Evolutionary conservation across 2,113 vertebrate genomes (phyloP), one percentile per base, ranked within the genome.

Genomic region (Sturnira hondurensis): DNA sequence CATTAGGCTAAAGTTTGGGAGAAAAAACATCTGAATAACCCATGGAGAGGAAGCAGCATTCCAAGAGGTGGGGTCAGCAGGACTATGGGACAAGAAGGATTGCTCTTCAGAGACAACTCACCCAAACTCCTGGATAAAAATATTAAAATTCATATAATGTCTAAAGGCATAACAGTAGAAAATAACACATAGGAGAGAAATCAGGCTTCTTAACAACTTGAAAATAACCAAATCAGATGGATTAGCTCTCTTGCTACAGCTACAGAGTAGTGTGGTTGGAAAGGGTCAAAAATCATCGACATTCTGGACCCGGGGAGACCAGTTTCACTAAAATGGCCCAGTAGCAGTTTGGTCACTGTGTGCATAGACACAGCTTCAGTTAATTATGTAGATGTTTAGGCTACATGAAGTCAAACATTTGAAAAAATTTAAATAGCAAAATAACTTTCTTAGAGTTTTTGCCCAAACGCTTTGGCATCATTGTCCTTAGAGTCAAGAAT

Each of bases 381-480:
- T 71, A 91, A 94, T 94, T 96, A 82, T 89, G 71, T 77, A 52
- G 67, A 71, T 71, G 43, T 93, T 82, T 88, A 61, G 77, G 67
- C 83, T 96, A 45, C 38, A 17, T 28, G 36, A 89, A 22, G 45
- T 28, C 77, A 95, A 94, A 93, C 45, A 88, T 74, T 81, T 92
- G 71, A 38, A 91, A 80, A 96, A 82, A 89, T 74, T 67, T 45
- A 95, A 95, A 86, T 89, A 65, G 88, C 65, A 86, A 91, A 93
- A 52, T 91, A 93, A 96, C 91, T 94, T 83, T 88, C 38, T 93
- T 84, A 61, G 41, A n/a, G 12, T 74, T 93, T 96, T 77, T 95
- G 47, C 82, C n/a, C 71, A 88, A 77, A 47, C 56, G 5, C 24
- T 88, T 88, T 80, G 38, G 26, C n/a, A 19, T 56, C 33, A 76